These are phyloP conservation scores for Scolopax bukidnonensis DNA, from an alignment of 2,797 vertebrate genomes.

Conservation along the genomic window DNA sequence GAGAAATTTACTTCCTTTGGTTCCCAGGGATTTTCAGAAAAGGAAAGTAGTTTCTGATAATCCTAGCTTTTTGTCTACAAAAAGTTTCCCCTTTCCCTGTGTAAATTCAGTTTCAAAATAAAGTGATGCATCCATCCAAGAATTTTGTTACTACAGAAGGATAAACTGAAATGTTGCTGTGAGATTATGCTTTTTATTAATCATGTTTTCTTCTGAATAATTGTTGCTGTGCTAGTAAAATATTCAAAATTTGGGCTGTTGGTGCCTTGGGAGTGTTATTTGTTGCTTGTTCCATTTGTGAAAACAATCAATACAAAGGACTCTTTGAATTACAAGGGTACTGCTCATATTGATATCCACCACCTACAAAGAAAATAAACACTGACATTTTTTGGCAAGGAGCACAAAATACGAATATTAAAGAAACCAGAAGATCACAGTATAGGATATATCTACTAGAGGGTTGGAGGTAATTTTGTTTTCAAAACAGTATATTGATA, in stretches of 20 bases:
- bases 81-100: neutral
- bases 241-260: neutral
- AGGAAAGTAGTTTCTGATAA: neutral
- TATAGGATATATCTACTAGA: neutral
- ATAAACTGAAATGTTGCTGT: neutral
- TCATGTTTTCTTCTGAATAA: neutral
- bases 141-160: neutral
- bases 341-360: neutral
- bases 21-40: neutral
- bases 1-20: neutral
- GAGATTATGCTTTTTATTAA: neutral
- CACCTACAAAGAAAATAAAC: neutral
- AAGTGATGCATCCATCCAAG: neutral
- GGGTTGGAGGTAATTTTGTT: neutral
- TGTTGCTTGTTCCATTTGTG: neutral
- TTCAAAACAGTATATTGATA: neutral
- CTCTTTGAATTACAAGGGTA: neutral
- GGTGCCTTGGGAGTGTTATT: neutral
- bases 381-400: neutral
- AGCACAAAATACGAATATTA: neutral
- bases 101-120: neutral
- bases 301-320: neutral
- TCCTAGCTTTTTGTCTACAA: neutral
- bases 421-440: neutral
- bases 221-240: neutral